Percentiles rank a stretch among this genome's conserved stretches.
Evolutionary conservation across 2,113 vertebrate species (phyloP).

Genomic region (Cololabis saira): DNA sequence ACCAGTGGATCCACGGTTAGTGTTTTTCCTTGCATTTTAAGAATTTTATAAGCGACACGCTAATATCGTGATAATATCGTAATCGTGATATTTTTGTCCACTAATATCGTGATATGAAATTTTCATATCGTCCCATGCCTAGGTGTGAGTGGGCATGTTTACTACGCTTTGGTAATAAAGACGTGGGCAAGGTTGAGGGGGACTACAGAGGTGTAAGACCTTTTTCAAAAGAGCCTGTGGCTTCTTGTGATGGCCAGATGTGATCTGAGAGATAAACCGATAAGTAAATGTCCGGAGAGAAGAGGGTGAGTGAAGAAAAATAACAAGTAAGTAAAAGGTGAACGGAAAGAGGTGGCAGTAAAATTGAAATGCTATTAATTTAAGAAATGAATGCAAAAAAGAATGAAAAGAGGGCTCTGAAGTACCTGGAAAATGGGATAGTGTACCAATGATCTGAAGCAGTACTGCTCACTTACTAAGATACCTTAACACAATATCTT

Average conservation of each 20-base stretch:
- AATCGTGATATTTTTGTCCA: no score
- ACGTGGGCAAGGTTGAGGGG: constrained; percentile 29
- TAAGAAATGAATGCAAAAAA: constrained; percentile 44
- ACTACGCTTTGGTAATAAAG: constrained; percentile 52
- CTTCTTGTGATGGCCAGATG: constrained; percentile 81
- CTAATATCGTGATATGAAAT: no score
- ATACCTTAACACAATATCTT: constrained; percentile 53
- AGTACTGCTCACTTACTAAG: constrained; percentile 55
- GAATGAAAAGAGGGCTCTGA: constrained; percentile 69
- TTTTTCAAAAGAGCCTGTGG: constrained; percentile 73
- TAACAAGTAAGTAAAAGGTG: constrained; percentile 31
- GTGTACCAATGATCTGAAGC: constrained; percentile 61
- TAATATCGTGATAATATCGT: no score
- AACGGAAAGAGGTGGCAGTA: constrained; percentile 45
- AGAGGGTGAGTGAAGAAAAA: constrained; percentile 43
- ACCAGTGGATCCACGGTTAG: no score
- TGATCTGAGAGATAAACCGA: constrained; percentile 78
- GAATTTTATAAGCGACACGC: no score
- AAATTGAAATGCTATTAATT: constrained; percentile 45
- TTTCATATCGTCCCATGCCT: no score
- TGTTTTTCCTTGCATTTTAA: no score
- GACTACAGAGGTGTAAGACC: constrained; percentile 54
- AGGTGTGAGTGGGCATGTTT: not conserved
- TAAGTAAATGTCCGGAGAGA: constrained; percentile 45
- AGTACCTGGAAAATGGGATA: constrained; percentile 81